These are phyloP conservation scores for Tor tambroides DNA, from an alignment of 2,113 vertebrate species.

Conservation along the genomic window DNA sequence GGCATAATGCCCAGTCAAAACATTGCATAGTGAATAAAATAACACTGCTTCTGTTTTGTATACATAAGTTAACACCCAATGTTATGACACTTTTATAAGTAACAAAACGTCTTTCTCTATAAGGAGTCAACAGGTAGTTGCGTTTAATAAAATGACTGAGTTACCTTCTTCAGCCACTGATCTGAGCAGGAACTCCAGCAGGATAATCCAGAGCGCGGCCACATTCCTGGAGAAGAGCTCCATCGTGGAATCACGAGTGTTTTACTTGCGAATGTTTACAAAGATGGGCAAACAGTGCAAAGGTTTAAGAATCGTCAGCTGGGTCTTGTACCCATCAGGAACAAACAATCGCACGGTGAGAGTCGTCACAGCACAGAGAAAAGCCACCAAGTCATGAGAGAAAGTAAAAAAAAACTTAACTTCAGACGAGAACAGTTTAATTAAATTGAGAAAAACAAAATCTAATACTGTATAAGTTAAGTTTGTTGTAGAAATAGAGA, in stretches of 20 bases:
- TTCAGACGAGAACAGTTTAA: not conserved
- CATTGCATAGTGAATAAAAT: not conserved
- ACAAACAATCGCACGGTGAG: conserved; percentile 45
- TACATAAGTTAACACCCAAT: not conserved
- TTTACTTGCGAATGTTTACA: conserved; percentile 13
- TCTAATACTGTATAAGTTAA: not conserved
- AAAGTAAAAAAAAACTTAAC: not conserved
- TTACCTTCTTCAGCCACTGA: conserved; percentile 75
- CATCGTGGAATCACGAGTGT: conserved; percentile 62
- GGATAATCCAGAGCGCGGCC: conserved; percentile 66
- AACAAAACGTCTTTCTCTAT: not conserved
- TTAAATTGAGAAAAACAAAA: not conserved
- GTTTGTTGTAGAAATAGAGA: not conserved
- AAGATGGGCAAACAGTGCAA: conserved; percentile 8
- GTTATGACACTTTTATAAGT: not conserved
- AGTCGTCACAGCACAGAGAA: not conserved
- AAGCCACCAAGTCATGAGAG: not conserved
- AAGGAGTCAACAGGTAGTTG: conserved; percentile 47
- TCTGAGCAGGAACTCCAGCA: conserved; percentile 61
- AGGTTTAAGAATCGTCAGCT: conserved; percentile 65
- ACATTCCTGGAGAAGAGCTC: conserved; percentile 66
- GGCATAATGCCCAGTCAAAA: not conserved
- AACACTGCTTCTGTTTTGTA: not conserved
- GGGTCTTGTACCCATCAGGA: conserved; percentile 69
- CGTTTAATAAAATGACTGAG: conserved; percentile 4